Evolutionary conservation across 2,113 vertebrate species (phyloP), one percentile per base, ranked within the genome.

Genomic region (Hipposideros armiger): DNA sequence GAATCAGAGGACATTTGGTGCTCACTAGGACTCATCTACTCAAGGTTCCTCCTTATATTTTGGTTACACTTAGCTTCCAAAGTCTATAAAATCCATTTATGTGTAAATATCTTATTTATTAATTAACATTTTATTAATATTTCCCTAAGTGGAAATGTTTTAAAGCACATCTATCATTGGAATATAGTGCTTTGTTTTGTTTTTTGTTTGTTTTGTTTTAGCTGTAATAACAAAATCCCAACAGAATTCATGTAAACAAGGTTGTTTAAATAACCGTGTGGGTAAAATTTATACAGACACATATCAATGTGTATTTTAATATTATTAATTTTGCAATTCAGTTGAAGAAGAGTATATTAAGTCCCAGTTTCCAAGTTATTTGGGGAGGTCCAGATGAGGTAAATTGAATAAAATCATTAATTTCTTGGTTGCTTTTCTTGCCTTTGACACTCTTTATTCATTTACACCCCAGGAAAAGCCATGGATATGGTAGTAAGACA

Each of bases 81-180:
- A 56, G 9, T 32, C 28, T 96, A 7, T n/a, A 58, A 91, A 80
- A 56, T 86, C 4, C 1, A 94, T 15, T 67, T 11, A 28, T 58
- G 67, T 58, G 60, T 72, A 78, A 92, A 88, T 69, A 80, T 72
- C 81, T 82, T 77, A 82, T 45, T 82, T 52, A 62, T 42, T 42
- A 58, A 77, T 26, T 74, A 58, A 70, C 22, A 36, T 32, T 84
- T n/a, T 30, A 90, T 52, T 77, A 66, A 82, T 62, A 64, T 47
- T 67, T 66, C 84, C 1, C 15, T 91, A 45, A 24, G 1, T 69
- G 19, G 16, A 93, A 95, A 76, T 95, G 9, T 70, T 54, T 60
- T 60, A 76, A 86, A 89, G 11, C 0, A n/a, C 4, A 87, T 58
- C 6, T 64, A 4, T 60, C 26, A 2, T 1, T 90, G 40, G 5